These are phyloP conservation scores for Adelphocoris suturalis DNA, from an alignment of 2,888 invertebrate species.

Conservation along the genomic window DNA sequence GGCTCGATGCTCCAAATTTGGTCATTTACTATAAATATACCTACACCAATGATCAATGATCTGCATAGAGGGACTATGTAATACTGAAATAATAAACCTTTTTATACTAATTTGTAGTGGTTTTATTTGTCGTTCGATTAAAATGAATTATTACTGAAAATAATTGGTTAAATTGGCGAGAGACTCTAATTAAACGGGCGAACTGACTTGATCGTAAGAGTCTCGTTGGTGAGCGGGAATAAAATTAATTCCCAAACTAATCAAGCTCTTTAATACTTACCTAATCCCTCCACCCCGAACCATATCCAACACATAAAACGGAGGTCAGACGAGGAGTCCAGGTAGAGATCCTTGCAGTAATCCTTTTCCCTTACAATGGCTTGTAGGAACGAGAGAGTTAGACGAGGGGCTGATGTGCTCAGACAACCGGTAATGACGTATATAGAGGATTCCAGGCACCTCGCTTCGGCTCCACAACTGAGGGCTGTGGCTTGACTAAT, in stretches of 20 bases:
- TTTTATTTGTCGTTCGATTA: too few species aligned
- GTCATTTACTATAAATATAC: too few species aligned
- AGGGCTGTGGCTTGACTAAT: slow-evolving; percentile 43
- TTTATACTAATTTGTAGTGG: too few species aligned
- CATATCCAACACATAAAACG: slow-evolving; percentile 51
- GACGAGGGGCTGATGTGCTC: slow-evolving; percentile 54
- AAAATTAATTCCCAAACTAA: slow-evolving; percentile 48
- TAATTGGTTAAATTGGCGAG: too few species aligned
- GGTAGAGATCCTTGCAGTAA: slow-evolving; percentile 56
- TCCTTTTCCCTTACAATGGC: slow-evolving; percentile 18
- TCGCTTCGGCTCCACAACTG: not conserved
- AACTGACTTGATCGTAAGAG: too few species aligned
- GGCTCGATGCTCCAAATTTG: too few species aligned
- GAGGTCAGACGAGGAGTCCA: not conserved
- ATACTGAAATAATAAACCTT: too few species aligned
- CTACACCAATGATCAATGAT: too few species aligned
- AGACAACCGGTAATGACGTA: slow-evolving; percentile 68
- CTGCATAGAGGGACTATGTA: too few species aligned
- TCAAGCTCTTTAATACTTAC: slow-evolving; percentile 50
- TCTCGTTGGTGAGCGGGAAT: not conserved
- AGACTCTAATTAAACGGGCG: too few species aligned
- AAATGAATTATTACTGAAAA: too few species aligned
- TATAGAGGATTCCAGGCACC: slow-evolving; percentile 57
- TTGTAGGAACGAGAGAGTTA: slow-evolving; percentile 36
- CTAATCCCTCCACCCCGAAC: slow-evolving; percentile 28